Percentiles rank a stretch among this genome's conserved stretches.
Evolutionary conservation across 1,140 invertebrate species (phyloP).

Genomic region (Drosophila gunungcola): DNA sequence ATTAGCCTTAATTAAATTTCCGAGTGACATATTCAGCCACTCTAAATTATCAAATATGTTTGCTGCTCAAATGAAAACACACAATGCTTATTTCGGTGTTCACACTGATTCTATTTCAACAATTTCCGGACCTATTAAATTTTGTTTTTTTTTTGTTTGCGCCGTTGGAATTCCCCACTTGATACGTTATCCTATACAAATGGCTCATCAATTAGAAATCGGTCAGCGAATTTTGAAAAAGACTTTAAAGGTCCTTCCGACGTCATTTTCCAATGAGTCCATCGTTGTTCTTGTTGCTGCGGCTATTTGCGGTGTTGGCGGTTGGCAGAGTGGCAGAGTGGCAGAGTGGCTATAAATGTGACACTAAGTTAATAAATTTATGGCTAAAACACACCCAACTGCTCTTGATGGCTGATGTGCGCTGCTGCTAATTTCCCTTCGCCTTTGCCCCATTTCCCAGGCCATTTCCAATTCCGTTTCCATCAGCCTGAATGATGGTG

Average conservation of each 20-base stretch:
- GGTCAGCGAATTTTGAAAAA: slow-evolving; percentile 41
- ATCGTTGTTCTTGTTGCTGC: slow-evolving; percentile 19
- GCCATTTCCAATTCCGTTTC: slow-evolving; percentile 32
- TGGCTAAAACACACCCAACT: slow-evolving; percentile 78
- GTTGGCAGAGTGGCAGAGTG: slow-evolving; percentile 56
- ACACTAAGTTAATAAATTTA: slow-evolving; percentile 84
- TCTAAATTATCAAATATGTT: too few species aligned
- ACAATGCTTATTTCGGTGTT: too few species aligned
- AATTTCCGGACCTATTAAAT: too few species aligned
- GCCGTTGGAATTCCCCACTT: not conserved
- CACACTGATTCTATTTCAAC: too few species aligned
- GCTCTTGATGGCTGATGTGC: slow-evolving; percentile 44
- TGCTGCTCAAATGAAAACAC: too few species aligned
- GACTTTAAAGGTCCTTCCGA: slow-evolving; percentile 24
- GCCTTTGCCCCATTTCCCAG: slow-evolving; percentile 10
- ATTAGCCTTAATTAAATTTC: too few species aligned
- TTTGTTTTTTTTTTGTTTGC: too few species aligned
- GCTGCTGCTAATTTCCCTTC: slow-evolving; percentile 49
- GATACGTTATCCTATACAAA: not conserved
- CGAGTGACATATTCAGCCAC: too few species aligned
- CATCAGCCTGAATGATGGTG: slow-evolving; percentile 24
- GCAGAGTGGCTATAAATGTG: slow-evolving; percentile 68
- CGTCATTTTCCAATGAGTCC: too few species aligned
- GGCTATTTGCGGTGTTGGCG: slow-evolving; percentile 24
- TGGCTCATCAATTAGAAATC: slow-evolving; percentile 43